Conservation (phyloP, 2,888 invertebrate genomes). For the Bugulina stolonifera region DNA sequence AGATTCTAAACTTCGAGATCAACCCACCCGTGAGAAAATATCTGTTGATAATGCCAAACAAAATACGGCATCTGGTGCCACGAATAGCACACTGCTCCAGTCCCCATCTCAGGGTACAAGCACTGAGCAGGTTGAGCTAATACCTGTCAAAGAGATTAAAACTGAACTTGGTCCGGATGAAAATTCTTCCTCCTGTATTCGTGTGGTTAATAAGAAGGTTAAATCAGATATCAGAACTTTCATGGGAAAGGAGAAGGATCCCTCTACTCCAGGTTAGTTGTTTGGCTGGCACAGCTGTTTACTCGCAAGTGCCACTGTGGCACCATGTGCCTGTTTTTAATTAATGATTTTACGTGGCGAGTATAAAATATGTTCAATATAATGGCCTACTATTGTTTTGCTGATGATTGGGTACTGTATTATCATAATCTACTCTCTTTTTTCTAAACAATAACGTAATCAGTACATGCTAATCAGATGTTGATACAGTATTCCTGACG, state of each 20-base stretch:
- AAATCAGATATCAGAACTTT: background rate
- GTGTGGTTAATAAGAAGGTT: background rate
- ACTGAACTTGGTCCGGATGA: slow-evolving; percentile 4
- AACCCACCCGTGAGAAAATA: background rate
- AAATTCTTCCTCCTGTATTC: background rate
- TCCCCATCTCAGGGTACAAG: no score
- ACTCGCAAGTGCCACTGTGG: no score
- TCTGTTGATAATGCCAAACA: background rate
- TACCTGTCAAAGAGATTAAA: background rate
- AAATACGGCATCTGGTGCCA: background rate
- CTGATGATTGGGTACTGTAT: no score
- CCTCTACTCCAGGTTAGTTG: background rate
- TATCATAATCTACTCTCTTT: no score
- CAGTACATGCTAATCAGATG: no score
- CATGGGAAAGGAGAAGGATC: background rate
- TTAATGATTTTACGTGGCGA: no score
- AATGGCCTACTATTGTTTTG: no score
- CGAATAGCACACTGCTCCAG: no score
- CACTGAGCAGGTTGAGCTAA: background rate
- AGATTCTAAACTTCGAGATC: background rate
- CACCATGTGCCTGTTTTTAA: no score
- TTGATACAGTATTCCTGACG: no score
- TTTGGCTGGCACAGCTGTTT: background rate
- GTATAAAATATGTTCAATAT: no score
- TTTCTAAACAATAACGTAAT: no score